Percentiles rank a stretch among this genome's conserved stretches.
Evolutionary conservation across 2,797 vertebrate species (phyloP).

Genomic region (Sebastes trivittatus): DNA sequence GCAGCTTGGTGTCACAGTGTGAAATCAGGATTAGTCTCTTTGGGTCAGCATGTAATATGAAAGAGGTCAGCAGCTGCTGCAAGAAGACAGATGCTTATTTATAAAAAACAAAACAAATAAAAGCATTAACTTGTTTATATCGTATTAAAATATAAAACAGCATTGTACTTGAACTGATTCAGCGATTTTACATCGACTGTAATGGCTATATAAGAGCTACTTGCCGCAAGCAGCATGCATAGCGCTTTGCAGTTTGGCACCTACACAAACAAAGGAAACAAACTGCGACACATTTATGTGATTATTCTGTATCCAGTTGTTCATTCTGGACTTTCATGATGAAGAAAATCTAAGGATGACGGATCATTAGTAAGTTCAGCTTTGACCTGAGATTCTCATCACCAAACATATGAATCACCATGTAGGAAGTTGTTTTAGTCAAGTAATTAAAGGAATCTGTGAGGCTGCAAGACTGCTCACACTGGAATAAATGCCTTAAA

Average conservation of each 20-base stretch:
- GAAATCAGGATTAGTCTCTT: conserved; percentile 61
- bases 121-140: conserved; percentile 46
- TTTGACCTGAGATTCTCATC: not conserved
- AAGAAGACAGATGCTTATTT: conserved; percentile 51
- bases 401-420: too few relatives aligned
- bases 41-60: not conserved
- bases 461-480: not conserved
- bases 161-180: conserved; percentile 29
- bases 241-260: conserved; percentile 10
- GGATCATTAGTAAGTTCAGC: not conserved
- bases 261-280: conserved; percentile 15
- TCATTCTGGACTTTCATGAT: not conserved
- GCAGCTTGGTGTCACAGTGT: conserved; percentile 43
- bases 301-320: not conserved
- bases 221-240: conserved; percentile 35
- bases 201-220: conserved; percentile 5
- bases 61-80: conserved; percentile 48
- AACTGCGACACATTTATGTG: not conserved
- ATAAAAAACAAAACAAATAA: not conserved
- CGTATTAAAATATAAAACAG: conserved; percentile 55
- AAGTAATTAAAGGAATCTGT: not conserved
- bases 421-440: not conserved
- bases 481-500: not conserved
- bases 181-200: conserved; percentile 66
- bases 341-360: not conserved